Percentiles rank a stretch among this genome's conserved stretches.
These are phyloP conservation scores for Oncorhynchus masou DNA, from an alignment of 2,113 vertebrate genomes.

Conservation along the genomic window DNA sequence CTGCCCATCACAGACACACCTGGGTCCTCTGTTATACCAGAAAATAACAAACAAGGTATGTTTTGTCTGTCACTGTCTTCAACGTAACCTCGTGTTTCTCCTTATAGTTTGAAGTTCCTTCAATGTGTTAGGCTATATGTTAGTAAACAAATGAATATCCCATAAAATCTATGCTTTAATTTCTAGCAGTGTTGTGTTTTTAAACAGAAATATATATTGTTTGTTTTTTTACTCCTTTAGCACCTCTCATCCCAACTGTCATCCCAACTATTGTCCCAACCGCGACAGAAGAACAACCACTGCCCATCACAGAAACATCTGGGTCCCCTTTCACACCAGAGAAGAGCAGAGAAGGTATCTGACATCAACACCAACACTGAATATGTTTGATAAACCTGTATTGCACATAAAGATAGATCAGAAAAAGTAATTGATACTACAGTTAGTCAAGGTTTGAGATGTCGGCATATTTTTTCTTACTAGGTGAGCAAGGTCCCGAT, in stretches of 20 bases:
- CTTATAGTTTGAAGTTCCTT: neutral
- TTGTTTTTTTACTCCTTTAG: neutral
- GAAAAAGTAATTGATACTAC: neutral
- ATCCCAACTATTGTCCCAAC: too few relatives aligned
- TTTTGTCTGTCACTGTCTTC: neutral
- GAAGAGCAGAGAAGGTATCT: neutral
- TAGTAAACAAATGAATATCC: too few relatives aligned
- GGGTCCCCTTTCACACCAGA: neutral
- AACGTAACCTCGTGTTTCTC: neutral
- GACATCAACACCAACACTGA: neutral
- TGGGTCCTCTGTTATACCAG: neutral
- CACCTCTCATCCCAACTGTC: neutral
- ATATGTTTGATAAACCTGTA: neutral
- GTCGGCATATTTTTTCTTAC: neutral
- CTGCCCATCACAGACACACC: neutral
- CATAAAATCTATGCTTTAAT: neutral
- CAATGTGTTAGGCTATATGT: too few relatives aligned
- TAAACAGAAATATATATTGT: too few relatives aligned
- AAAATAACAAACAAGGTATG: neutral
- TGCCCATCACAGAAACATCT: neutral
- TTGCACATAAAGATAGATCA: neutral
- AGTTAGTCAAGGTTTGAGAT: neutral
- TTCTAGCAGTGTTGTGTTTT: neutral
- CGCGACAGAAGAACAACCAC: neutral
- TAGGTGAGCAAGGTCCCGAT: slow-evolving; percentile 28